Evolutionary conservation across 1,140 invertebrate species (phyloP), one percentile per base, ranked within the genome.

Genomic region (Leguminivora glycinivorella): DNA sequence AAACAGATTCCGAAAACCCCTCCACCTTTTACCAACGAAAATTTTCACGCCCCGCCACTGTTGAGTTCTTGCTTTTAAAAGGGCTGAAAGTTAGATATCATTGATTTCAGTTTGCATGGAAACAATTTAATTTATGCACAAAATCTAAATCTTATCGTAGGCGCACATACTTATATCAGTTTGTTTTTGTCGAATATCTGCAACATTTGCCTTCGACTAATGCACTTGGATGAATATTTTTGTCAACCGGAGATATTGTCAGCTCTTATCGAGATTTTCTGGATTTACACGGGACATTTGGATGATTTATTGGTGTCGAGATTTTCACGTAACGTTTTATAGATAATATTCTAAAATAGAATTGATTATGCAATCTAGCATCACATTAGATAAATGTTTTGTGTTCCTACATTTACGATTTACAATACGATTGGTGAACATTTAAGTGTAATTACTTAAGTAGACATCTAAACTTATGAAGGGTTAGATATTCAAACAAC

Each of bases 211-310:
- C n/a, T 56, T 19, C 58, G n/a, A 63, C 29, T 63, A 63, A 43
- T 68, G 25, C n/a, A n/a, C n/a, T n/a, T n/a, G n/a, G 58, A 34
- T 63, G 58, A 25, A 63, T 63, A 63, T 63, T 63, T 63, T 63
- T 17, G 58, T 63, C 25, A 63, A 31, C n/a, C 14, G 14, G 5
- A 43, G 56, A 24, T 24, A 22, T 5, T 60, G 29, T 68, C 19
- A 68, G 24, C 40, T 24, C 17, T 40, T 68, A 68, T 68, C 40
- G 31, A 22, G 38, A 52, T 52, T 52, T 52, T 7, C 47, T 6
- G 47, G 47, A 19, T 52, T 19, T 52, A 19, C 47, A 52, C 17
- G 47, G 1, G 7, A 52, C 47, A 9, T 52, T 52, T 52, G 19
- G 14, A 52, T 52, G 47, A 52, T 52, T 52, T 22, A 52, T 52